A percentile compares a stretch with the other conserved stretches of the same genome.
These are phyloP conservation scores for Keiferia lycopersicella DNA, from an alignment of 2,888 invertebrate species.

Conservation along the genomic window DNA sequence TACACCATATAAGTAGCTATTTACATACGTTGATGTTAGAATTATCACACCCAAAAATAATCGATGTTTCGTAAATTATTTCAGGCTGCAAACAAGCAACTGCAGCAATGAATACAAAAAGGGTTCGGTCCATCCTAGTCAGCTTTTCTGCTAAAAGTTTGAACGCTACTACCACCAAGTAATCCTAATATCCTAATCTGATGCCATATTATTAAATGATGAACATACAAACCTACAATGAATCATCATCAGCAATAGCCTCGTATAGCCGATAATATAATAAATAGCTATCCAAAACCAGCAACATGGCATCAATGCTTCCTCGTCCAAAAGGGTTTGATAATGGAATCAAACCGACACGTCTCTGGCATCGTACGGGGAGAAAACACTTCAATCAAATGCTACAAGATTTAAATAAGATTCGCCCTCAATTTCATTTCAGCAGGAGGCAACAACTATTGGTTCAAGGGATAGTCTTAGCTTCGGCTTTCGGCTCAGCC, in stretches of 20 bases:
- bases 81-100: too few relatives aligned
- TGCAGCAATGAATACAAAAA: too few relatives aligned
- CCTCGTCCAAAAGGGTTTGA: conserved; percentile 14
- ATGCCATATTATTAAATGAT: too few relatives aligned
- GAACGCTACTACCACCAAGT: too few relatives aligned
- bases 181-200: too few relatives aligned
- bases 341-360: conserved; percentile 58
- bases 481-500: not conserved
- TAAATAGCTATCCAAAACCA: not conserved
- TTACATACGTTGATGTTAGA: too few relatives aligned
- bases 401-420: not conserved
- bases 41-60: too few relatives aligned
- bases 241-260: not conserved
- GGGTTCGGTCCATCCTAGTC: too few relatives aligned
- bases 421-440: not conserved
- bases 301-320: conserved; percentile 6
- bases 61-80: too few relatives aligned
- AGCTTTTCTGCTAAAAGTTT: too few relatives aligned
- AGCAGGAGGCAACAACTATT: not conserved
- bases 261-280: not conserved
- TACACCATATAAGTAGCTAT: too few relatives aligned
- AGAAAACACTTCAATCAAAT: conserved; percentile 43
- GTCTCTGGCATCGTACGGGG: conserved; percentile 55
- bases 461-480: not conserved
- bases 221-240: not conserved